phyloP scores from a whole-genome alignment of 2,888 invertebrate species.

The Aporophyla lueneburgensis region DNA sequence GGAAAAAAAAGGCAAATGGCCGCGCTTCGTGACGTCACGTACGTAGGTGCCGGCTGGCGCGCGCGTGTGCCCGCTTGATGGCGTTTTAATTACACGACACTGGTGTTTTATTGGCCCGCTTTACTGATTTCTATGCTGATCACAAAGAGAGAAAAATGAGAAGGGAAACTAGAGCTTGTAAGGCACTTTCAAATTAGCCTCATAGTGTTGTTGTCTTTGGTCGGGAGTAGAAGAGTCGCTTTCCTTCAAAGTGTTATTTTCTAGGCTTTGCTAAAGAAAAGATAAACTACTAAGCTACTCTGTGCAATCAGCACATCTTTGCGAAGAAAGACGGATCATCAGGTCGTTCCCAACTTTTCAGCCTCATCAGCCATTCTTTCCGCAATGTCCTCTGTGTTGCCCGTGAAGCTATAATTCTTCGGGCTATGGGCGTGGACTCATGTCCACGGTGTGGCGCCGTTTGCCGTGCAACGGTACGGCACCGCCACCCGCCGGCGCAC shows the following conservation, averaged over 20 bases:
- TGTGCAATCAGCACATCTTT: background rate
- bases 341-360: background rate
- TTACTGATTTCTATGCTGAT: slow-evolving; percentile 63
- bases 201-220: background rate
- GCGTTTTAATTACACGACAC: slow-evolving; percentile 79
- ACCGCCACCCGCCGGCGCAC: no score
- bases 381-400: background rate
- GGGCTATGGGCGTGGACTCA: no score
- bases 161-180: slow-evolving; percentile 35
- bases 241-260: background rate
- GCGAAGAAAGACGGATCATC: background rate
- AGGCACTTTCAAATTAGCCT: background rate
- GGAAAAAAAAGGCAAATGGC: slow-evolving; percentile 85
- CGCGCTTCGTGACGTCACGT: slow-evolving; percentile 81
- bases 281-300: background rate
- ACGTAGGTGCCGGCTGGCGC: slow-evolving; percentile 67
- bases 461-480: no score
- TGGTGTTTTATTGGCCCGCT: slow-evolving; percentile 75
- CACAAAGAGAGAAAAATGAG: slow-evolving; percentile 51
- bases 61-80: slow-evolving; percentile 76
- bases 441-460: no score
- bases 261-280: background rate
- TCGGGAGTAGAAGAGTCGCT: background rate
- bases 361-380: background rate
- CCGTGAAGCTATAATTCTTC: background rate